Base-by-base conservation (phyloP, 1,140 invertebrate species). In the Zophobas morio region DNA sequence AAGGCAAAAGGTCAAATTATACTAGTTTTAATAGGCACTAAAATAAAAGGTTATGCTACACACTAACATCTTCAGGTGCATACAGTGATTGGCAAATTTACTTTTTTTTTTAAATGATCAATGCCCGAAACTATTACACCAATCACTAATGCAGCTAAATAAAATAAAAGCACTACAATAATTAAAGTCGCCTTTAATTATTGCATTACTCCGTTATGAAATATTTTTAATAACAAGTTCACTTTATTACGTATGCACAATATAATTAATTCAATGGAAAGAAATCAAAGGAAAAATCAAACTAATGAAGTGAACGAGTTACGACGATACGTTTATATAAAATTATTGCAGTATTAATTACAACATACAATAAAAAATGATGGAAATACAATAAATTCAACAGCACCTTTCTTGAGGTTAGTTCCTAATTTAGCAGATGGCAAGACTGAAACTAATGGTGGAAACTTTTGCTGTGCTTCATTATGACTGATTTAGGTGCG, bases 1-100 rank as follows among this genome's bases (percentile, higher is more conserved):
- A 77, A 77, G 75, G 75, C 75, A 77, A 73, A 77, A 66, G 75
- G 66, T 70, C 66, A 77, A 77, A 77, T 71, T 77, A 77, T 77
- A 70, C 75, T 77, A 77, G 66, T 63, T 77, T 66, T 71, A 77
- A 77, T 77, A 77, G 75, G 75, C 75, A 77, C 75, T 77, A 70
- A 77, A 77, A 77, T 77, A 77, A 77, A 77, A 70, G 51, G 60
- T 77, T 72, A 71, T 77, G 51, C 75, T 77, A 77, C 51, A 77
- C 53, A 76, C 74, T 76, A 76, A 76, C 70, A 77, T 70, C 56
- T 60, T 46, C 47, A 70, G 49, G 40, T 70, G 70, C 56, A 60
- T 37, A 42, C 39, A 71, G 53, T 77, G 75, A 77, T 73, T 70
- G 75, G 70, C 39, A 49, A 36, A 36, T 33, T 39, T 1, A 54